Base-by-base conservation (phyloP, 2,888 invertebrate genomes). In the Pachymerium ferrugineum region DNA sequence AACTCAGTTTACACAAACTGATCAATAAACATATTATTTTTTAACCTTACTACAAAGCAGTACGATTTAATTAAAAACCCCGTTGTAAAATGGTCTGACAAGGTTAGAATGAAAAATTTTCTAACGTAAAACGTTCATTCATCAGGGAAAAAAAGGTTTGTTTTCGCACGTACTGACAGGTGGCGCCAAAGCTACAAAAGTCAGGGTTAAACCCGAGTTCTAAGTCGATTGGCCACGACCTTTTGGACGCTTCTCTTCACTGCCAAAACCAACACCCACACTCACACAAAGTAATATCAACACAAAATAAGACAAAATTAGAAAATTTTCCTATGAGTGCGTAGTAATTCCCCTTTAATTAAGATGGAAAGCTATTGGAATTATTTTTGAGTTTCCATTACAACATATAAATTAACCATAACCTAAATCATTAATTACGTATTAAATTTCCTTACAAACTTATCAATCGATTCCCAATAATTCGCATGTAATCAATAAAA, bases 381-480 rank as follows among this genome's bases (percentile, higher is more conserved):
- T 47, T 47, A 47, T 22, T 6, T 47, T 6, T 22, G 47, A 47
- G 47, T 47, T 47, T 47, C 19, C 22, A 47, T 47, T 47, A 47
- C 47, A 47, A 19, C 4, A 47, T 22, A 47, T 47, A 47, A 47
- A 47, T 47, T 47, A 47, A n/a, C 47, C 16, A 47, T 47, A 47
- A n/a, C n/a, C 47, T 47, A 47, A 47, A 47, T 47, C 47, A 47
- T 47, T 47, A 47, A 47, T 47, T 47, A 19, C n/a, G 19, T 47
- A 47, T 47, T 47, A 47, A 47, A 47, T 47, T 47, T 3, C 47
- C 47, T 47, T 47, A 47, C 47, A 47, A 47, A 47, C 47, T 47
- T 47, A 47, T 47, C 47, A 47, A 47, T 47, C 47, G 47, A 47
- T 47, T 47, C 19, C 47, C 14, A 42, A 42, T 42, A 42, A 42